phyloP scores from a whole-genome alignment of 2,797 vertebrate genomes.

The Poeciliopsis presidionis region DNA sequence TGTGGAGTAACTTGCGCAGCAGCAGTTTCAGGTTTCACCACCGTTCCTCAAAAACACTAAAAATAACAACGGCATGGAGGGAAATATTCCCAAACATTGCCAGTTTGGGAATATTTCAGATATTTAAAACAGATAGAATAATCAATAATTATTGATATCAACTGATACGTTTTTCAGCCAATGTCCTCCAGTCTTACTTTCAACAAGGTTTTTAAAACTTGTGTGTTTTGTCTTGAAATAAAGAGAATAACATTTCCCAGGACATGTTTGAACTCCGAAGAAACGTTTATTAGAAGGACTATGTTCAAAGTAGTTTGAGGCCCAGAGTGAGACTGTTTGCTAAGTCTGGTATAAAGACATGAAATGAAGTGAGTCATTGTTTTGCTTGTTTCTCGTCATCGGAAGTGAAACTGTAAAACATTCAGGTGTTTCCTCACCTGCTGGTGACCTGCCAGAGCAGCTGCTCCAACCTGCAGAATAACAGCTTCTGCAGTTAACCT shows the following conservation, averaged over 20 bases:
- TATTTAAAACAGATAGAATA: too few relatives aligned
- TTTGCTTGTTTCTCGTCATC: background rate
- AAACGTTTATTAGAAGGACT: background rate
- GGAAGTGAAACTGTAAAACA: background rate
- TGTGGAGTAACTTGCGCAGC: too few relatives aligned
- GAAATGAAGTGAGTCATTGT: background rate
- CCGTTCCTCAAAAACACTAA: too few relatives aligned
- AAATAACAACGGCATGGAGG: too few relatives aligned
- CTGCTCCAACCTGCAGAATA: background rate
- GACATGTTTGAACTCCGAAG: background rate
- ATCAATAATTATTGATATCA: too few relatives aligned
- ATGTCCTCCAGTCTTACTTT: too few relatives aligned
- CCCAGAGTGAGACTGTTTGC: background rate
- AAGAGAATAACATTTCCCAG: background rate
- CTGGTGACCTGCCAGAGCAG: background rate
- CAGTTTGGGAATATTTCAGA: too few relatives aligned
- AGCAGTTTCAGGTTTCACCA: too few relatives aligned
- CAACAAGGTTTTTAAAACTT: background rate
- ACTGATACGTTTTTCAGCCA: too few relatives aligned
- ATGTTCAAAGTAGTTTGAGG: background rate
- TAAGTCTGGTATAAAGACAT: background rate
- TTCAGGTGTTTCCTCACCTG: conserved; percentile 1
- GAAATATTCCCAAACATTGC: too few relatives aligned
- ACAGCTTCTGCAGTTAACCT: background rate
- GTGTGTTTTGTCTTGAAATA: background rate